phyloP scores from a whole-genome alignment of 2,797 vertebrate genomes.

The Intellagama lesueurii region DNA sequence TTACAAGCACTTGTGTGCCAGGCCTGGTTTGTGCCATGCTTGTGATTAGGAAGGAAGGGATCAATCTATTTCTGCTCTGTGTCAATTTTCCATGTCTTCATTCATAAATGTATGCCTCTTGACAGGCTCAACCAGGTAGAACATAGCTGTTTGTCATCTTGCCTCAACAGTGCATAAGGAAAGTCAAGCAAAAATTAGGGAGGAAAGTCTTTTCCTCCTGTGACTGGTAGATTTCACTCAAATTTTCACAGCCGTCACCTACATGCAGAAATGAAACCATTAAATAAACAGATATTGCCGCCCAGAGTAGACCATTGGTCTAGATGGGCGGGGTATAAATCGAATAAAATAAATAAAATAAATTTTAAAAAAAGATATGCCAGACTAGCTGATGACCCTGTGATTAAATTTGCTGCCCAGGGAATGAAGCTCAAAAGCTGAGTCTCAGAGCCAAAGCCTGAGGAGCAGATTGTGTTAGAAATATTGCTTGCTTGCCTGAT shows the following conservation, averaged over 20 bases:
- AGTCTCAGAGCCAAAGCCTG: neutral
- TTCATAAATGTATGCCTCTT: neutral
- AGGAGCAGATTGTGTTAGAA: neutral
- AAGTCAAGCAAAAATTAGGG: neutral
- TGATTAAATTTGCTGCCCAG: neutral
- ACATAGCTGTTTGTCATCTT: neutral
- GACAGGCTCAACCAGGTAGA: neutral
- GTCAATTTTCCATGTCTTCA: neutral
- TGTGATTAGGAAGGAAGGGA: neutral
- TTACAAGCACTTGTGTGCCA: neutral
- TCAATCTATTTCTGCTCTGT: neutral
- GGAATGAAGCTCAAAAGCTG: neutral
- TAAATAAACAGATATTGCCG: neutral
- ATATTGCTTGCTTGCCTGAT: neutral
- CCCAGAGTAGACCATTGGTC: too few species aligned
- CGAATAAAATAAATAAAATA: too few species aligned
- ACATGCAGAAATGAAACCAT: neutral
- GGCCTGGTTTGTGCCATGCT: too few species aligned
- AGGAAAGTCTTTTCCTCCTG: neutral
- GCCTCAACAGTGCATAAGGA: neutral
- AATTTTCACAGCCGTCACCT: neutral
- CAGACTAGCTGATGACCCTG: neutral
- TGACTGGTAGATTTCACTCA: neutral
- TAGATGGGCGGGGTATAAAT: too few species aligned
- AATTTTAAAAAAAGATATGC: too few species aligned